phyloP scores from a whole-genome alignment of 2,113 vertebrate species.

The Seriola quinqueradiata region DNA sequence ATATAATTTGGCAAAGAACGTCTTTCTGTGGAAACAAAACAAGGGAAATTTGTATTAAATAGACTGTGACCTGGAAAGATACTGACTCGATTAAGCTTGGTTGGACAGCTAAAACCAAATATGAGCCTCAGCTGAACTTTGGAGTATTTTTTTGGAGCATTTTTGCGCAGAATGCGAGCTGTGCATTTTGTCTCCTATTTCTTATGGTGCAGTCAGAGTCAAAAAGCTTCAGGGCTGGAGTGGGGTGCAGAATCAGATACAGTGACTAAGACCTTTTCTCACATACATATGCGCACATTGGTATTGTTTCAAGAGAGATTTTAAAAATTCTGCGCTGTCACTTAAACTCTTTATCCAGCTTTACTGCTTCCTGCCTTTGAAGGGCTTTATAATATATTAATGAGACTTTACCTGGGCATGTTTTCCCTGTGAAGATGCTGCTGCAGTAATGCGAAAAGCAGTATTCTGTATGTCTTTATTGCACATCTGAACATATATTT shows the following conservation, averaged over 20 bases:
- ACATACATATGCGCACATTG: not conserved
- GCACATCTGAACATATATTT: too few relatives aligned
- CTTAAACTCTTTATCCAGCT: not conserved
- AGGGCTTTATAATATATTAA: not conserved
- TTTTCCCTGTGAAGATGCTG: not conserved
- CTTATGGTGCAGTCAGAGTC: not conserved
- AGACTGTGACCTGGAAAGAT: not conserved
- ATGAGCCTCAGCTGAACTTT: not conserved
- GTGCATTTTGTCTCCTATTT: not conserved
- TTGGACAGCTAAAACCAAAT: not conserved
- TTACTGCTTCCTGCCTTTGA: not conserved
- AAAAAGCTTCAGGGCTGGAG: not conserved
- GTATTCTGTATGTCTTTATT: not conserved
- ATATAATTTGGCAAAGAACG: not conserved
- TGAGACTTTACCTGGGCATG: not conserved
- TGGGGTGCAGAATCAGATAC: not conserved
- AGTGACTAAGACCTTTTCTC: not conserved
- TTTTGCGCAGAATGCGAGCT: not conserved
- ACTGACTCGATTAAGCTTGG: not conserved
- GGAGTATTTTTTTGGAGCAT: too few relatives aligned
- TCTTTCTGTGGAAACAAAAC: not conserved
- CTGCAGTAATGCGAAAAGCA: not conserved
- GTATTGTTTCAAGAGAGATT: too few relatives aligned
- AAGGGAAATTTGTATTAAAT: not conserved
- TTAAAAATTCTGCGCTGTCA: not conserved